A percentile compares a stretch with the other conserved stretches of the same genome.
Evolutionary conservation across 1,140 invertebrate genomes (phyloP).

Genomic region (Drosophila nigrodunni): DNA sequence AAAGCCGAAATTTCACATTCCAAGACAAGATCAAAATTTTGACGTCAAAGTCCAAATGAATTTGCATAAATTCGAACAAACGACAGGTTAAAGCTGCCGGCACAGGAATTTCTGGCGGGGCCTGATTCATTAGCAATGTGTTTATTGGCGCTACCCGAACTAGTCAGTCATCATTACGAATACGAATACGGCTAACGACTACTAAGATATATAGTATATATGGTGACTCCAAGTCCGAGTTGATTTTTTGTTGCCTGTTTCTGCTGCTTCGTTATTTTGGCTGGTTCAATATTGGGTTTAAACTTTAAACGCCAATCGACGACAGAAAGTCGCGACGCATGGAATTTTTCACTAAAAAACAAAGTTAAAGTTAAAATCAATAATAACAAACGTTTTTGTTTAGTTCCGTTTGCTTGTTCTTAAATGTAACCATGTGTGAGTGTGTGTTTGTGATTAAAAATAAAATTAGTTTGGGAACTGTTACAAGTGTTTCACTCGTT

Average conservation of each 20-base stretch:
- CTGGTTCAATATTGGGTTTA: conserved; percentile 34
- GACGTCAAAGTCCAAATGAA: conserved; percentile 72
- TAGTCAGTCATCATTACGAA: conserved; percentile 64
- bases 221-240: conserved; percentile 27
- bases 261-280: conserved; percentile 3
- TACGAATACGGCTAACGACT: not conserved
- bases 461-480: conserved; percentile 36
- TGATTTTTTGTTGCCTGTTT: conserved; percentile 17
- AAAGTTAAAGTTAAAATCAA: conserved; percentile 40
- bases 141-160: conserved; percentile 64
- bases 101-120: conserved; percentile 72
- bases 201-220: not conserved
- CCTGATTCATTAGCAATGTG: conserved; percentile 77
- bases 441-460: conserved; percentile 26
- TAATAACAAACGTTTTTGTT: conserved; percentile 52
- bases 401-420: conserved; percentile 52
- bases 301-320: conserved; percentile 28
- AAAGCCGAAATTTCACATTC: conserved; percentile 77
- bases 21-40: conserved; percentile 58
- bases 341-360: conserved; percentile 56
- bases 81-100: conserved; percentile 52
- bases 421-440: not conserved
- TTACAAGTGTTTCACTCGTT: conserved; percentile 36
- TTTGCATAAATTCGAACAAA: conserved; percentile 63
- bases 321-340: conserved; percentile 60